Evolutionary conservation across 2,888 invertebrate species (phyloP), one percentile per base, ranked within the genome.

Genomic region (Acholoe squamosa): DNA sequence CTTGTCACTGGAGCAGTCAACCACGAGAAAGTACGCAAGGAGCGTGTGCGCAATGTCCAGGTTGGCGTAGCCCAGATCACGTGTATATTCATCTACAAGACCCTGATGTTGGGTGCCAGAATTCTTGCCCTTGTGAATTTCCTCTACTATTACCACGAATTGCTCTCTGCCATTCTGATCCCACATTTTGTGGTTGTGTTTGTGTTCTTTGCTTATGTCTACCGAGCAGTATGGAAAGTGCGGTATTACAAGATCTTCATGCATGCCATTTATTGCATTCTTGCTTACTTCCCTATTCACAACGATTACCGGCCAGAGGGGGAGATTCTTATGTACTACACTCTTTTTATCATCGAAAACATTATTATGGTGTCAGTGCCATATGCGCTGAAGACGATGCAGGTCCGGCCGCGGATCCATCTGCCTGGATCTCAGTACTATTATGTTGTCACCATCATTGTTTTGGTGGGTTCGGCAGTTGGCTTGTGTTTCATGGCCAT

Each of bases 291-390:
- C 88, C 92, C 92, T 25, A 86, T 92, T 28, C 90, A 91, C 86
- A 91, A 88, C 84, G 92, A 92, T 31, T 92, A 92, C 77, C 88
- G 92, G 0, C 91, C 92, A 5, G 92, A 92, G 67, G 92, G 92
- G 3, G 92, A 92, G 84, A 91, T 92, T 54, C 56, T 92, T 33
- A 3, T 91, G 22, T 92, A 84, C 90, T 92, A 91, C 61, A 77
- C 77, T 7, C 80, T 92, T 19, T 84, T 86, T 51, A 76, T 91
- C 71, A 61, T 91, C 16, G 92, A 92, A 90, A 92, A 92, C 56
- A 89, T 92, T 14, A 25, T 92, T 52, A 92, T 92, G 92, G 90
- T 91, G n/a, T 28, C 80, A 10, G 28, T 92, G 61, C 92, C 92
- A 16, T 91, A 84, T 51, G 56, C 52, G 25, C 19, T 51, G n/a